A percentile compares a stretch with the other conserved stretches of the same genome.
Evolutionary conservation across 2,888 invertebrate species (phyloP).

Genomic region (Spatulosminthurus flaviceps): DNA sequence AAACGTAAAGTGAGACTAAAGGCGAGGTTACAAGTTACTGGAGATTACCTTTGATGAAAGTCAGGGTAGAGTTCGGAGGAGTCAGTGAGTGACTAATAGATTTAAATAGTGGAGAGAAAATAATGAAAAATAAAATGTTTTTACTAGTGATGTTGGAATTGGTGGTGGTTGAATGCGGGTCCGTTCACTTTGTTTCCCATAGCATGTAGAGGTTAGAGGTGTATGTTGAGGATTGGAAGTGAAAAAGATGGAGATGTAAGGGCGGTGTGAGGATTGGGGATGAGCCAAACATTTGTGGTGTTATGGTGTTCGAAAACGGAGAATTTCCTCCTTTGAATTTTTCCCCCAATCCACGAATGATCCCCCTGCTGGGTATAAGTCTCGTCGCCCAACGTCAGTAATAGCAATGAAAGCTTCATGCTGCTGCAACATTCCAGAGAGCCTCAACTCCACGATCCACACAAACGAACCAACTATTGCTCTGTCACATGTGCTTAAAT

Average conservation of each 20-base stretch:
- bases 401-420: no score
- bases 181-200: slow-evolving; percentile 1
- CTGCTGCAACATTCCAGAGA: background rate
- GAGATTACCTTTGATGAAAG: no score
- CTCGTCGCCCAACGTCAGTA: slow-evolving; percentile 7
- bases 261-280: slow-evolving; percentile 28
- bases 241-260: slow-evolving; percentile 28
- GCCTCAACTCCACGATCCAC: background rate
- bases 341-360: slow-evolving; percentile 32
- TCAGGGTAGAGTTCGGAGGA: no score
- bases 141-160: background rate
- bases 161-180: background rate
- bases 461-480: background rate
- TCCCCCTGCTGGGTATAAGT: slow-evolving; percentile 30
- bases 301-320: slow-evolving; percentile 13
- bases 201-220: background rate
- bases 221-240: background rate
- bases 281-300: slow-evolving; percentile 24
- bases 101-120: no score
- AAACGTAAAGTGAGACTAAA: no score
- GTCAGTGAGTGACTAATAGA: no score
- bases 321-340: background rate
- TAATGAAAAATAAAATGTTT: no score
- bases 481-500: background rate
- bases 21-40: no score